A percentile compares a stretch with the other conserved stretches of the same genome.
These are phyloP conservation scores for Calyptommatus sinebrachiatus DNA, from an alignment of 2,113 vertebrate species.

Conservation along the genomic window DNA sequence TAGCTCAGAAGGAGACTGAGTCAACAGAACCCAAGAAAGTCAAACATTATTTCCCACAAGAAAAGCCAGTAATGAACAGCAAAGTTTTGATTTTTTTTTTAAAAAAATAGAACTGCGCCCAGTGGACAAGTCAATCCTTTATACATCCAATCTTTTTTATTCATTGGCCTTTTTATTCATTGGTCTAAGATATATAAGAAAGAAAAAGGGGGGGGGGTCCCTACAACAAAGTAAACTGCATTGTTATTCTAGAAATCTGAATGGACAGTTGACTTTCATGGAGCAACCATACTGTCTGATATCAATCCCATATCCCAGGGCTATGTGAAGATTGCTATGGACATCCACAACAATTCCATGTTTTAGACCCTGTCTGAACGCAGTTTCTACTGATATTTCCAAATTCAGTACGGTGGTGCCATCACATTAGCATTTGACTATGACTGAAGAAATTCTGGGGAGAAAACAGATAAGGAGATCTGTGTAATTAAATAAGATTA, in stretches of 20 bases:
- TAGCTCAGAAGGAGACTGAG: conserved; percentile 19
- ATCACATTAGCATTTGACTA: not conserved
- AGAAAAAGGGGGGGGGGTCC: not conserved
- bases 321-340: not conserved
- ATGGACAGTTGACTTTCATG: too few species aligned
- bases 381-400: too few species aligned
- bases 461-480: not conserved
- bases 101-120: not conserved
- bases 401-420: too few species aligned
- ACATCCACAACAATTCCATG: not conserved
- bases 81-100: not conserved
- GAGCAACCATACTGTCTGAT: not conserved
- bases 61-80: conserved; percentile 9
- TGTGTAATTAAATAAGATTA: not conserved
- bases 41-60: conserved; percentile 29
- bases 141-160: not conserved
- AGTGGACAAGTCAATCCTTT: conserved; percentile 1
- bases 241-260: too few species aligned
- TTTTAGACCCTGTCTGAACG: too few species aligned
- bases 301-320: too few species aligned
- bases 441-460: not conserved
- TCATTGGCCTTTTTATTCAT: not conserved
- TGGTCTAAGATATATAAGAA: not conserved
- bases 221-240: not conserved
- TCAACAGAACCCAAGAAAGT: conserved; percentile 15